A percentile compares a stretch with the other conserved stretches of the same genome.
These are phyloP conservation scores for Nannoperca obscura DNA, from an alignment of 2,797 vertebrate genomes.

Conservation along the genomic window DNA sequence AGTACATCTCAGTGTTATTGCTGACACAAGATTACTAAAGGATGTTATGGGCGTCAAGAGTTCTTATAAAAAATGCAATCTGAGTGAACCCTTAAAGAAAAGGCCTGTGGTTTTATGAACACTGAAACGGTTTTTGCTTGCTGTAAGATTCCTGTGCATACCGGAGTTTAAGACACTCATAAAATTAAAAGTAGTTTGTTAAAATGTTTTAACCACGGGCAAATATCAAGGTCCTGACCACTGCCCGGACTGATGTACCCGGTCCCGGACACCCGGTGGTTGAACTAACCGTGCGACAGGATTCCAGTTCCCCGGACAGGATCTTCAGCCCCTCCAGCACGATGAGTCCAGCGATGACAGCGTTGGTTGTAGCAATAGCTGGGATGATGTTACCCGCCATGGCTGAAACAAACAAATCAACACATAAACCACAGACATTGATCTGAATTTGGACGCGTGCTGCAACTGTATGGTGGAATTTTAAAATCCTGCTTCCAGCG, in stretches of 20 bases:
- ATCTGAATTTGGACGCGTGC: background rate
- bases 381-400: constrained; percentile 99
- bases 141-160: too few species aligned
- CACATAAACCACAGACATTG: background rate
- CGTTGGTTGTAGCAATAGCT: constrained; percentile 98
- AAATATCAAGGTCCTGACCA: background rate
- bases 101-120: too few species aligned
- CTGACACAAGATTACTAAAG: too few species aligned
- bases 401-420: constrained; percentile 80
- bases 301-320: constrained; percentile 92
- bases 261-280: too few species aligned
- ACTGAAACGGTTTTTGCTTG: too few species aligned
- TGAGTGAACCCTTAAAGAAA: too few species aligned
- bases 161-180: background rate
- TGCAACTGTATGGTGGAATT: background rate
- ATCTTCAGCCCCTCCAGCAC: constrained; percentile 96
- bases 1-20: too few species aligned
- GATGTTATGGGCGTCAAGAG: too few species aligned
- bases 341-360: constrained; percentile 98
- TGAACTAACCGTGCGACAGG: constrained; percentile 92
- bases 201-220: background rate
- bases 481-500: background rate
- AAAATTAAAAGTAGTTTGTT: background rate
- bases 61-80: too few species aligned
- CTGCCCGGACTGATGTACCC: too few species aligned